These are phyloP conservation scores for Bujurquina vittata DNA, from an alignment of 2,113 vertebrate species.

Conservation along the genomic window DNA sequence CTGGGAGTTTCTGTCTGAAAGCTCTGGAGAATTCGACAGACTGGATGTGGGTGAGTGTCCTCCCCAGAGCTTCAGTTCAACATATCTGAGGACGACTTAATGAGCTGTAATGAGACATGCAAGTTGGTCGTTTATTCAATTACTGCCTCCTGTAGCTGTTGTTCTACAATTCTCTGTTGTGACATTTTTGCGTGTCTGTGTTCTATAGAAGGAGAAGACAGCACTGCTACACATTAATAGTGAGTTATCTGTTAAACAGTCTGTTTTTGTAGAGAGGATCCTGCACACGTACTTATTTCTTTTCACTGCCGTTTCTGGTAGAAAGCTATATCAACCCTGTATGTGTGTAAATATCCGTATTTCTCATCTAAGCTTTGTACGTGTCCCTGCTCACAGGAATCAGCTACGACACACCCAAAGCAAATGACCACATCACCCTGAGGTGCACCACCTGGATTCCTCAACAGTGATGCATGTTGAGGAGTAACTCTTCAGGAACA, in stretches of 20 bases:
- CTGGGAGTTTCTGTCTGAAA: slow-evolving; percentile 75
- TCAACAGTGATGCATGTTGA: neutral
- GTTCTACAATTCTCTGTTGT: neutral
- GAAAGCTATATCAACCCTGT: neutral
- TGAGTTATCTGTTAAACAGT: neutral
- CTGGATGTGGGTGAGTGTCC: slow-evolving; percentile 70
- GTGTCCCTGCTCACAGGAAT: slow-evolving; percentile 54
- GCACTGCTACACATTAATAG: neutral
- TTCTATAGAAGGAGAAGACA: neutral
- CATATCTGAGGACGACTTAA: slow-evolving; percentile 46
- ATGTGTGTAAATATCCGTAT: neutral
- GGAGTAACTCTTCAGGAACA: neutral
- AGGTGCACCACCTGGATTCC: slow-evolving; percentile 58
- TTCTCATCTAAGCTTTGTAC: neutral
- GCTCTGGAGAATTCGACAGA: slow-evolving; percentile 40
- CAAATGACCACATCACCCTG: slow-evolving; percentile 67
- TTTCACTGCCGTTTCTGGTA: neutral
- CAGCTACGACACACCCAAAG: slow-evolving; percentile 64
- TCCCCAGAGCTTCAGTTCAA: slow-evolving; percentile 30
- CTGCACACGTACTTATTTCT: neutral
- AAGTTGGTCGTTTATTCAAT: slow-evolving; percentile 41
- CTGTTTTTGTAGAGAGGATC: neutral
- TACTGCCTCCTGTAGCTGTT: neutral
- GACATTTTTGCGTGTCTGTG: neutral
- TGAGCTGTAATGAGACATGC: slow-evolving; percentile 54